Evolutionary conservation across 2,888 invertebrate species (phyloP).

Genomic region (Drosophila suboccidentalis): DNA sequence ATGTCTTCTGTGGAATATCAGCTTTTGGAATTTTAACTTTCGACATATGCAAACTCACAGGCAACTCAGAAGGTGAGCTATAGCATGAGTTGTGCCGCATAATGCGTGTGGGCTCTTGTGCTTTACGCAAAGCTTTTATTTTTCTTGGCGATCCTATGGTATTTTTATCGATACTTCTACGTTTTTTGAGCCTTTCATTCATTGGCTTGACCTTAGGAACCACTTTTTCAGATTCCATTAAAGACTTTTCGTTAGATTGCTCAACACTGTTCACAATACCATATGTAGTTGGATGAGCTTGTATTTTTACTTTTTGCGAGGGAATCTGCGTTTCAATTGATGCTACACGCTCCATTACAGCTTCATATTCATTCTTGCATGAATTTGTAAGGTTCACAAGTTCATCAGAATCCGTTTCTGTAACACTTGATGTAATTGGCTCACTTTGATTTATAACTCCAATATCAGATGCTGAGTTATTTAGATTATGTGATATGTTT

Average conservation of each 20-base stretch:
- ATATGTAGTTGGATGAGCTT: neutral
- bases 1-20: neutral
- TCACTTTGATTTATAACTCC: neutral
- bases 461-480: neutral
- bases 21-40: constrained; percentile 9
- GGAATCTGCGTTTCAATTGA: neutral
- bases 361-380: constrained; percentile 8
- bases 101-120: constrained; percentile 1
- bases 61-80: neutral
- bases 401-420: neutral
- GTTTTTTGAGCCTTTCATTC: constrained; percentile 8
- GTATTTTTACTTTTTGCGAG: neutral
- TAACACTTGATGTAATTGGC: neutral
- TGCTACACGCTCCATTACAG: constrained; percentile 9
- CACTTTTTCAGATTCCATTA: neutral
- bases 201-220: neutral
- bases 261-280: neutral
- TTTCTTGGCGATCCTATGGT: neutral
- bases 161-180: constrained; percentile 2
- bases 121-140: neutral
- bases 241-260: neutral
- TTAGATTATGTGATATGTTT: constrained; percentile 4
- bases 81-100: neutral
- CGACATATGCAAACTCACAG: neutral
- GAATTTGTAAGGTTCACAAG: neutral